A percentile compares a stretch with the other conserved stretches of the same genome.
Evolutionary conservation across 2,888 invertebrate species (phyloP).

Genomic region (Napeogenes sylphis): DNA sequence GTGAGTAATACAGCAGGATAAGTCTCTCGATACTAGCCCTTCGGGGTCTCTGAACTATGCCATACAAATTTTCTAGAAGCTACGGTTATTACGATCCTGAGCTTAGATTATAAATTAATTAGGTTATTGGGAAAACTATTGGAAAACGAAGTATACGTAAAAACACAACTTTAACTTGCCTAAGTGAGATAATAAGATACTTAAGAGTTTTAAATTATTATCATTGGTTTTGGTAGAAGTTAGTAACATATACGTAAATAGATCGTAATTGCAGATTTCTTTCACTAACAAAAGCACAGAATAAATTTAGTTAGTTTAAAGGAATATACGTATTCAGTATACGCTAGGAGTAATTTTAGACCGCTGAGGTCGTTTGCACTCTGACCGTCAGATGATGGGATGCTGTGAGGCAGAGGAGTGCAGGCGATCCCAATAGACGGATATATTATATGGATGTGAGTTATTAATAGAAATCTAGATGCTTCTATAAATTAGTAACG

Average conservation of each 20-base stretch:
- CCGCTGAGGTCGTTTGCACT: constrained; percentile 43
- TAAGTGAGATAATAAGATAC: constrained; percentile 76
- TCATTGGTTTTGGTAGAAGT: constrained; percentile 73
- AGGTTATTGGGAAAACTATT: constrained; percentile 64
- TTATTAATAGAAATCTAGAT: constrained; percentile 65
- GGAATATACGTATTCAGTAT: constrained; percentile 72
- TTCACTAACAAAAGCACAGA: constrained; percentile 54
- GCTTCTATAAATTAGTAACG: constrained; percentile 62
- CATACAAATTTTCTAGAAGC: constrained; percentile 41
- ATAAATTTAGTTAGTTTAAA: constrained; percentile 67
- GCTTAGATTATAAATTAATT: constrained; percentile 69
- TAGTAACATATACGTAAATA: constrained; percentile 67
- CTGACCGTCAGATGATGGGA: constrained; percentile 7
- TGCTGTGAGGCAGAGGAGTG: constrained; percentile 19
- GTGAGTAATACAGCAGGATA: constrained; percentile 50
- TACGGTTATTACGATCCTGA: constrained; percentile 54
- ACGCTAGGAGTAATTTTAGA: constrained; percentile 69
- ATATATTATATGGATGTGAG: constrained; percentile 61
- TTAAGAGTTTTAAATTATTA: constrained; percentile 74
- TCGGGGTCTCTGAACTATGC: constrained; percentile 32
- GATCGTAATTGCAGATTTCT: constrained; percentile 55
- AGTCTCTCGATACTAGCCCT: constrained; percentile 31
- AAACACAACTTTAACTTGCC: constrained; percentile 77
- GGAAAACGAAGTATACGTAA: constrained; percentile 78
- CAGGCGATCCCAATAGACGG: constrained; percentile 14